Evolutionary conservation across 1,140 invertebrate species (phyloP).

Genomic region (Hypsibius dujardini): DNA sequence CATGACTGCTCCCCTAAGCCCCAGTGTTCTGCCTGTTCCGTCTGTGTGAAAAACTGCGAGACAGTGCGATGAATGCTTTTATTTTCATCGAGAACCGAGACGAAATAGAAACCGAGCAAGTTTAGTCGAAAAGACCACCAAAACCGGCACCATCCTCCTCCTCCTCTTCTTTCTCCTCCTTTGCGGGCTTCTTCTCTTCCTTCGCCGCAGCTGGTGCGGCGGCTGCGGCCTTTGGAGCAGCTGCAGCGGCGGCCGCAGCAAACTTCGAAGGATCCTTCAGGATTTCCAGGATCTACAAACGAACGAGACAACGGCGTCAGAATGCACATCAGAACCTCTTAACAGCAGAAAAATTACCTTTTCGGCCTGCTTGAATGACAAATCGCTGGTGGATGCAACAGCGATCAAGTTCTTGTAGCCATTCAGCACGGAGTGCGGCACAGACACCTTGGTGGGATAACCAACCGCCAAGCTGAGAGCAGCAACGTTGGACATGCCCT

Average conservation of each 20-base stretch:
- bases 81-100: conserved; percentile 21
- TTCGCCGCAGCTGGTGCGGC: conserved; percentile 40
- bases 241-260: conserved; percentile 40
- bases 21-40: too few relatives aligned
- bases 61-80: conserved; percentile 17
- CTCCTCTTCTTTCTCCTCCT: conserved; percentile 53
- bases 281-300: conserved; percentile 17
- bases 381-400: conserved; percentile 80
- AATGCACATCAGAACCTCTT: conserved; percentile 17
- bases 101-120: conserved; percentile 19
- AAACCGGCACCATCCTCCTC: conserved; percentile 75
- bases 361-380: conserved; percentile 79
- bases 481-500: conserved; percentile 78
- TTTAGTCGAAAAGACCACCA: conserved; percentile 82
- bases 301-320: background rate
- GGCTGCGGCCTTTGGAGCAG: conserved; percentile 43
- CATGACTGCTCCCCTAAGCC: too few relatives aligned
- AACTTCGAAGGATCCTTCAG: conserved; percentile 77
- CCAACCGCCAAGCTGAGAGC: conserved; percentile 78
- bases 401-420: conserved; percentile 96
- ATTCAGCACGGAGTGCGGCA: conserved; percentile 86
- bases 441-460: conserved; percentile 89
- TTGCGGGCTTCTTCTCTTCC: conserved; percentile 48
- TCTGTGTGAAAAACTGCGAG: too few relatives aligned
- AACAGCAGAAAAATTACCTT: conserved; percentile 69